A percentile compares a stretch with the other conserved stretches of the same genome.
phyloP scores from a whole-genome alignment of 1,140 invertebrate species.

The Hormaphis cornu region DNA sequence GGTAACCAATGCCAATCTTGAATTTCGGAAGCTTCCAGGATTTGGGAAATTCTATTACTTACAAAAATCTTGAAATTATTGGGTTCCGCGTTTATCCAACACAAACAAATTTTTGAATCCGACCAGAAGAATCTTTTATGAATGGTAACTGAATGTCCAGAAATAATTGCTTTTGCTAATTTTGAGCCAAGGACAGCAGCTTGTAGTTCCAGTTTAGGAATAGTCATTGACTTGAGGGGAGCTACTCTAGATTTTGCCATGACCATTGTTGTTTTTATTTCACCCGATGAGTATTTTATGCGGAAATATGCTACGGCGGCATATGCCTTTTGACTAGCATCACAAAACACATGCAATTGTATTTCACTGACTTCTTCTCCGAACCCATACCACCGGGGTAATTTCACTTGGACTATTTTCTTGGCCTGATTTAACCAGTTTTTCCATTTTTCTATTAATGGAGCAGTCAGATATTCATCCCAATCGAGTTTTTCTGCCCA shows the following conservation, averaged over 20 bases:
- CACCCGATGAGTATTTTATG: constrained; percentile 26
- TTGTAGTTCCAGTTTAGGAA: constrained; percentile 42
- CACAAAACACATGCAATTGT: constrained; percentile 38
- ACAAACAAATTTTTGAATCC: constrained; percentile 39
- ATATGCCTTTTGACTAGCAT: constrained; percentile 40
- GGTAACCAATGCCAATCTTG: too few species aligned
- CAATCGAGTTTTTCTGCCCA: constrained; percentile 37
- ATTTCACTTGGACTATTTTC: too few species aligned
- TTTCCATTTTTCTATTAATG: not conserved
- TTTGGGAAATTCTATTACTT: too few species aligned
- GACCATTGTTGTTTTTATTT: constrained; percentile 35
- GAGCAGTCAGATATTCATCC: constrained; percentile 36
- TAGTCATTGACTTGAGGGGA: constrained; percentile 39
- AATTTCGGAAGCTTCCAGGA: too few species aligned
- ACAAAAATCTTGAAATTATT: too few species aligned
- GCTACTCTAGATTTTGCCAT: constrained; percentile 40
- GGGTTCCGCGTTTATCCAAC: constrained; percentile 36
- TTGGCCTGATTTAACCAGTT: too few species aligned
- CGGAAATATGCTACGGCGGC: constrained; percentile 38
- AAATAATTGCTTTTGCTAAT: constrained; percentile 34
- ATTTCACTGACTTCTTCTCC: constrained; percentile 23
- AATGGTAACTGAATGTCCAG: constrained; percentile 31
- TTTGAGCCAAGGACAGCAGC: constrained; percentile 39
- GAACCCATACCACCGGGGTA: not conserved
- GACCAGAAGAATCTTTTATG: constrained; percentile 37